Evolutionary conservation across 2,888 invertebrate genomes (phyloP).

Genomic region (Cataglyphis rosenhaueri): DNA sequence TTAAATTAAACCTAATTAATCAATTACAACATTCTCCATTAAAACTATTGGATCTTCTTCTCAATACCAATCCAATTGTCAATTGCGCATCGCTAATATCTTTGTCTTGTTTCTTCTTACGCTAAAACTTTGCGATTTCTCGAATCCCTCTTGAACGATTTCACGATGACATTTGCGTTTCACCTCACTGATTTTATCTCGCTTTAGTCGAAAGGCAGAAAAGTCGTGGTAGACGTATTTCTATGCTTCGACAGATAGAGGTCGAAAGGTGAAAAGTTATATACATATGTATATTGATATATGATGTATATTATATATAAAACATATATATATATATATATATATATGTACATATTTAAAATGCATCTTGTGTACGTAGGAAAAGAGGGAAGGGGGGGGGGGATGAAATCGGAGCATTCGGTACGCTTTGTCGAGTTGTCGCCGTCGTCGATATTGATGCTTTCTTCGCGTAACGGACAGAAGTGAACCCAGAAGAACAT

Average conservation of each 20-base stretch:
- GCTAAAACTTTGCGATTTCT: constrained; percentile 60
- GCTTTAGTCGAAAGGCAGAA: constrained; percentile 52
- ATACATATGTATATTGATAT: constrained; percentile 8
- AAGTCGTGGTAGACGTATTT: constrained; percentile 52
- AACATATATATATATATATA: neutral
- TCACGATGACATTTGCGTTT: constrained; percentile 70
- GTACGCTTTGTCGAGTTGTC: constrained; percentile 63
- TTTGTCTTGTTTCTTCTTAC: neutral
- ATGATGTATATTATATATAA: neutral
- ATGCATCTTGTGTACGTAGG: neutral
- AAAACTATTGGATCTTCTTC: neutral
- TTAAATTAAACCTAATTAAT: constrained; percentile 12
- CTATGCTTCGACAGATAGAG: constrained; percentile 45
- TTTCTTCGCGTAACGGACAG: constrained; percentile 60
- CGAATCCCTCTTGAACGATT: constrained; percentile 66
- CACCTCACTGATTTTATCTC: constrained; percentile 68
- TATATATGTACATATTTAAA: constrained; percentile 16
- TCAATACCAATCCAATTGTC: constrained; percentile 4
- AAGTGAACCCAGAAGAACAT: constrained; percentile 47
- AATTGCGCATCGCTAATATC: neutral
- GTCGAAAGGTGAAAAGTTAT: constrained; percentile 53
- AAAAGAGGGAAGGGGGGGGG: too few species aligned
- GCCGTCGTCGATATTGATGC: constrained; percentile 62
- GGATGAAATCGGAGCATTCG: constrained; percentile 45
- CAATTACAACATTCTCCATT: neutral